Conservation (phyloP, 1,140 invertebrate species). For the Philopotamus ludificatus region DNA sequence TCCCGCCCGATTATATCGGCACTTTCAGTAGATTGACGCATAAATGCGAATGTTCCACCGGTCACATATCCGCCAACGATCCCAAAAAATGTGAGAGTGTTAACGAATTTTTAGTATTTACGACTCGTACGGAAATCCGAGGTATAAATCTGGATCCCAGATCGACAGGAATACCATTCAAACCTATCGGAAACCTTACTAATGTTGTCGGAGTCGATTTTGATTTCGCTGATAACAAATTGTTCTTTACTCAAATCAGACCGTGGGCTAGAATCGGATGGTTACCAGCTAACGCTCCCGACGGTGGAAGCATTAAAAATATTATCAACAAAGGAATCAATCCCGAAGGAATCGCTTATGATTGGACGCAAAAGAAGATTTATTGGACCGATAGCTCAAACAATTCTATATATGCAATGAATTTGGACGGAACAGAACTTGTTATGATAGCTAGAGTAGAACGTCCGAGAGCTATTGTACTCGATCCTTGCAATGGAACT, state of each 20-base stretch:
- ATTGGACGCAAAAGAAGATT: slow-evolving; percentile 95
- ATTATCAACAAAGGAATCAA: slow-evolving; percentile 82
- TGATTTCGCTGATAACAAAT: slow-evolving; percentile 82
- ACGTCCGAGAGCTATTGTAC: slow-evolving; percentile 89
- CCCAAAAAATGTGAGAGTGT: slow-evolving; percentile 74
- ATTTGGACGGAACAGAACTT: slow-evolving; percentile 82
- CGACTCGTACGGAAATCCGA: slow-evolving; percentile 87
- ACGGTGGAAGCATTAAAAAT: slow-evolving; percentile 63
- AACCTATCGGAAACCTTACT: slow-evolving; percentile 84
- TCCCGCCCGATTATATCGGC: slow-evolving; percentile 67
- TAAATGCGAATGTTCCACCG: slow-evolving; percentile 89
- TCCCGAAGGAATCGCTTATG: slow-evolving; percentile 94
- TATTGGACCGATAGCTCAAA: slow-evolving; percentile 97
- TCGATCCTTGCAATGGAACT: slow-evolving; percentile 95
- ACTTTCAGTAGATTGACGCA: slow-evolving; percentile 57
- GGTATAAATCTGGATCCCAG: slow-evolving; percentile 81
- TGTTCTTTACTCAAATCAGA: slow-evolving; percentile 90
- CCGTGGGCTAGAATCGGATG: slow-evolving; percentile 86
- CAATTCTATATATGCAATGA: slow-evolving; percentile 93
- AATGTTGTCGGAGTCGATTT: slow-evolving; percentile 97
- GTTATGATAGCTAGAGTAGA: slow-evolving; percentile 93
- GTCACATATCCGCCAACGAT: slow-evolving; percentile 63
- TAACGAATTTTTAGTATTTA: slow-evolving; percentile 87
- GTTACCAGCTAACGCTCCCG: slow-evolving; percentile 69
- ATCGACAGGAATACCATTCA: slow-evolving; percentile 79